Base-by-base conservation (phyloP, 2,888 invertebrate species). In the Mactromeris polynyma region DNA sequence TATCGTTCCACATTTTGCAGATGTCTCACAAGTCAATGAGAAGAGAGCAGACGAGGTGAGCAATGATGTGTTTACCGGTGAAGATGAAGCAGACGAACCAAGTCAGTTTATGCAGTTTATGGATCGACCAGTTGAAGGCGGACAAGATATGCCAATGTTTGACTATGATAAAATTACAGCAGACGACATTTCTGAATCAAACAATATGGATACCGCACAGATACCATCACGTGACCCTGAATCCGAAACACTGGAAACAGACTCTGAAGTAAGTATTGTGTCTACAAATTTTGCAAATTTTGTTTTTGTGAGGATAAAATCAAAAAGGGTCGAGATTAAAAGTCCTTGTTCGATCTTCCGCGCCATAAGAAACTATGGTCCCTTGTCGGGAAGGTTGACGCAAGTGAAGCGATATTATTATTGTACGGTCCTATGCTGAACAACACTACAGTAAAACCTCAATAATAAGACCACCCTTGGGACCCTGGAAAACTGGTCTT, bases 61-160 rank as follows among this genome's bases (percentile, higher is more conserved):
- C 33, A 64, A 87, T 82, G 89, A 86, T 26, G 64, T 73, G 46
- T 82, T 73, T 77, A 64, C 64, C 7, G 79, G 73, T 51, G 79
- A 31, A 19, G 33, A n/a, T 7, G 81, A 81, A 19, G 69, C 87
- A 26, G 58, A 73, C 0, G 80, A 84, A 11, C 79, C 31, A 33
- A 36, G 84, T 19, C 81, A 88, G 11, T 86, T 82, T 54, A 54
- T 86, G 51, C 84, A 84, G 19, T 86, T 86, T 73, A 54, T 86
- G 36, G 19, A 38, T 11, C 26, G 69, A 11, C 85, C 86, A 64
- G 38, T 31, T 4, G 90, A 90, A 21, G 90, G 90, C 14, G 90
- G 90, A 19, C 51, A 85, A 42, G 83, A 90, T 26, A 83, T 88
- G 40, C 85, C 83, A n/a, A 85, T 87, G 85, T 83, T 85, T 83